A percentile compares a stretch with the other conserved stretches of the same genome.
Evolutionary conservation across 2,888 invertebrate species (phyloP).

Genomic region (Xestia rhomboidea): DNA sequence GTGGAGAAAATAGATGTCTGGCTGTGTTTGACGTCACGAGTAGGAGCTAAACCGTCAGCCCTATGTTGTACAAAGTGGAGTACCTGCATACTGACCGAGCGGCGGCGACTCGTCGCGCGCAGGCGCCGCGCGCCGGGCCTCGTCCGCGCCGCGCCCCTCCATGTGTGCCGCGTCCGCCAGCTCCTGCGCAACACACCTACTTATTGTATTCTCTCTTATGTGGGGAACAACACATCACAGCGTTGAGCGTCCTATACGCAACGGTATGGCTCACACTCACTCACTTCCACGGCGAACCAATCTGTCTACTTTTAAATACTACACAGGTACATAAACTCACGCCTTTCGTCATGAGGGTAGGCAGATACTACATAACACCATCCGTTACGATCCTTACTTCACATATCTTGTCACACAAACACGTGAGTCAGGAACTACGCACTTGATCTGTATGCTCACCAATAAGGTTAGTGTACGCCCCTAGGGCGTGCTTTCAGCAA

Average conservation of each 20-base stretch:
- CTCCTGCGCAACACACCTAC: constrained; percentile 72
- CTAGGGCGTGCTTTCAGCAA: background rate
- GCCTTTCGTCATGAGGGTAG: background rate
- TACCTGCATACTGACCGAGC: constrained; percentile 68
- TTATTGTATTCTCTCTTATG: background rate
- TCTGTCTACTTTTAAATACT: background rate
- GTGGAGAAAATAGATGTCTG: background rate
- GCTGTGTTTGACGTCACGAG: background rate
- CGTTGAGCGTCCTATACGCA: background rate
- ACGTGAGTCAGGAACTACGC: background rate
- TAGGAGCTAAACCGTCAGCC: too few relatives aligned
- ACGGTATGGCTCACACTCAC: background rate
- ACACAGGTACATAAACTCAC: background rate
- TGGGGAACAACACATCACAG: background rate
- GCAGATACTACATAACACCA: background rate
- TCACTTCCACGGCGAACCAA: background rate
- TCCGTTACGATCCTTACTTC: background rate
- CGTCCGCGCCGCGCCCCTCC: constrained; percentile 78
- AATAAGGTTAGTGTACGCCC: too few relatives aligned
- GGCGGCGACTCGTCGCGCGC: constrained; percentile 77
- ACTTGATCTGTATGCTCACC: too few relatives aligned
- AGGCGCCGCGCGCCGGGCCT: constrained; percentile 63
- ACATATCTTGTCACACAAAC: background rate
- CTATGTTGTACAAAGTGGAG: background rate
- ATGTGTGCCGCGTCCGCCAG: constrained; percentile 79